Percentiles rank a stretch among this genome's conserved stretches.
phyloP scores from a whole-genome alignment of 2,888 invertebrate species.

The Ennomos erosarius region DNA sequence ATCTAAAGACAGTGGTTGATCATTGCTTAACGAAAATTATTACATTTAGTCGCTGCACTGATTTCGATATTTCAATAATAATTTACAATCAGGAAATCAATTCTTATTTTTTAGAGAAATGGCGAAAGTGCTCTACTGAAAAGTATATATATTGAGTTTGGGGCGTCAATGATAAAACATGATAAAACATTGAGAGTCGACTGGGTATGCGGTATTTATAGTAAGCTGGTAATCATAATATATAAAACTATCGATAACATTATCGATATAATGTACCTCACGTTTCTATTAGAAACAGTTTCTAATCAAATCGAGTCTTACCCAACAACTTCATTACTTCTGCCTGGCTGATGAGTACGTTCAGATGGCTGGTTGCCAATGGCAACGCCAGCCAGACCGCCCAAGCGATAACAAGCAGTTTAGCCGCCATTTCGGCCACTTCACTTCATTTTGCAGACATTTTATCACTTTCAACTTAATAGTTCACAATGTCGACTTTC shows the following conservation, averaged over 20 bases:
- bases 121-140: no score
- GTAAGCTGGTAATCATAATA: no score
- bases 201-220: no score
- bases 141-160: no score
- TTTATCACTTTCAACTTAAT: constrained; percentile 74
- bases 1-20: no score
- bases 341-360: constrained; percentile 92
- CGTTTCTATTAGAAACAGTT: constrained; percentile 37
- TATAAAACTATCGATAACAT: constrained; percentile 38
- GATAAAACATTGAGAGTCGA: no score
- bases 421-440: constrained; percentile 63
- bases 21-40: no score
- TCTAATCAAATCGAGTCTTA: constrained; percentile 76
- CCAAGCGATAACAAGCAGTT: constrained; percentile 73
- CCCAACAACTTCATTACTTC: constrained; percentile 93
- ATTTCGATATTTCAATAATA: no score
- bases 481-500: constrained; percentile 58
- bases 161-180: no score
- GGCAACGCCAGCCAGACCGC: constrained; percentile 78
- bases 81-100: no score
- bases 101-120: no score
- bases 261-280: constrained; percentile 39
- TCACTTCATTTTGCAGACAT: constrained; percentile 65
- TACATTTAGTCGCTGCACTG: no score
- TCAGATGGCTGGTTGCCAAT: constrained; percentile 88